phyloP scores from a whole-genome alignment of 2,797 vertebrate genomes.

The Peromyscus aztecus region DNA sequence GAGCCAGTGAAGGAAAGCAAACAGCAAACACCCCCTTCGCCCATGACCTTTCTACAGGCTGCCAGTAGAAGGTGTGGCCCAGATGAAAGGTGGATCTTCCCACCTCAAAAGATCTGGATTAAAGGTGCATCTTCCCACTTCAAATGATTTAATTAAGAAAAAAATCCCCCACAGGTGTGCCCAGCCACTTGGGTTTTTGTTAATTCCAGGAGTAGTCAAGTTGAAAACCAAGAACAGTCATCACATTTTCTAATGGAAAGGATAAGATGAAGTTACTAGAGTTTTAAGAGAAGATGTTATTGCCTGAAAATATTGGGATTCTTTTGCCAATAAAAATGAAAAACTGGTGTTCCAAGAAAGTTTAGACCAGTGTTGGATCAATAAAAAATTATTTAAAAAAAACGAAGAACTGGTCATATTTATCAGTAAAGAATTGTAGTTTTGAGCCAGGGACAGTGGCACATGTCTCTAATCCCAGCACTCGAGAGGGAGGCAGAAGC shows the following conservation, averaged over 20 bases:
- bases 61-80: background rate
- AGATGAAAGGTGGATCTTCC: background rate
- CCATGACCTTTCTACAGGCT: background rate
- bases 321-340: background rate
- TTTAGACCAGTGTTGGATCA: background rate
- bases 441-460: background rate
- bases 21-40: background rate
- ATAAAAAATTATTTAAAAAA: slow-evolving; percentile 26
- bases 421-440: background rate
- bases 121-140: background rate
- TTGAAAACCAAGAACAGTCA: background rate
- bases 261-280: background rate
- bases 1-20: background rate
- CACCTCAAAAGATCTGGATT: background rate
- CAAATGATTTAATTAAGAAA: background rate
- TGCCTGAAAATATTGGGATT: background rate
- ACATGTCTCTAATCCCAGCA: background rate
- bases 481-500: background rate
- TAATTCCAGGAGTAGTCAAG: background rate
- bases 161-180: background rate
- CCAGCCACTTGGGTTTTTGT: background rate
- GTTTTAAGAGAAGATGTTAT: background rate
- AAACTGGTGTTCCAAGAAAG: background rate
- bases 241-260: background rate
- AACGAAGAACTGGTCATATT: background rate